Conservation (phyloP, 2,113 vertebrate species). For the Clarias batrachus region DNA sequence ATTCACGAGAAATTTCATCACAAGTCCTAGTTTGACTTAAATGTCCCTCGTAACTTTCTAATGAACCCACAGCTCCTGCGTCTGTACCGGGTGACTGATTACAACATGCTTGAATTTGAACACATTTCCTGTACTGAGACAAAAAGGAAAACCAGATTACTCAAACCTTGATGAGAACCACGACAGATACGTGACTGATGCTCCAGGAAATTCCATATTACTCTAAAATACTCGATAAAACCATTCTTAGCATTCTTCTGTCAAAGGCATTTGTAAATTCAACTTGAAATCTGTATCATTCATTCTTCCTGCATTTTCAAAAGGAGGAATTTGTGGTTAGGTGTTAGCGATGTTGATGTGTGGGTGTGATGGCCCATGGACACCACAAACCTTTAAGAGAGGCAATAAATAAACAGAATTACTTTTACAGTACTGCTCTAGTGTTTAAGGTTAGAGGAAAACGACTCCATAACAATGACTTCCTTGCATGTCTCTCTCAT, state of each 20-base stretch:
- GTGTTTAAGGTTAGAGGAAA: not conserved
- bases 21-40: too few species aligned
- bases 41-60: not conserved
- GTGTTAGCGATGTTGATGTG: not conserved
- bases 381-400: not conserved
- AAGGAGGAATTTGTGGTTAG: not conserved
- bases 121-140: slow-evolving; percentile 13
- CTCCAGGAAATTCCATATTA: too few species aligned
- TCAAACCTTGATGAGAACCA: not conserved
- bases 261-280: not conserved
- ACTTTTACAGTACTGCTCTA: slow-evolving; percentile 9
- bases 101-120: not conserved
- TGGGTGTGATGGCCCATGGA: slow-evolving; percentile 14
- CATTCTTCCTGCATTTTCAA: not conserved
- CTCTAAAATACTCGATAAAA: not conserved
- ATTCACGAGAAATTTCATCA: too few species aligned
- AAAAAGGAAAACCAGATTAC: slow-evolving; percentile 2
- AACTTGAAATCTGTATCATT: not conserved
- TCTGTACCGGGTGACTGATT: not conserved
- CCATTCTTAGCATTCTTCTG: not conserved
- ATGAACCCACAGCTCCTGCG: not conserved
- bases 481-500: not conserved
- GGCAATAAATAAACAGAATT: slow-evolving; percentile 26
- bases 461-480: not conserved
- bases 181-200: too few species aligned